Percentiles rank a stretch among this genome's conserved stretches.
Evolutionary conservation across 2,113 vertebrate genomes (phyloP).

Genomic region (Aix galericulata): DNA sequence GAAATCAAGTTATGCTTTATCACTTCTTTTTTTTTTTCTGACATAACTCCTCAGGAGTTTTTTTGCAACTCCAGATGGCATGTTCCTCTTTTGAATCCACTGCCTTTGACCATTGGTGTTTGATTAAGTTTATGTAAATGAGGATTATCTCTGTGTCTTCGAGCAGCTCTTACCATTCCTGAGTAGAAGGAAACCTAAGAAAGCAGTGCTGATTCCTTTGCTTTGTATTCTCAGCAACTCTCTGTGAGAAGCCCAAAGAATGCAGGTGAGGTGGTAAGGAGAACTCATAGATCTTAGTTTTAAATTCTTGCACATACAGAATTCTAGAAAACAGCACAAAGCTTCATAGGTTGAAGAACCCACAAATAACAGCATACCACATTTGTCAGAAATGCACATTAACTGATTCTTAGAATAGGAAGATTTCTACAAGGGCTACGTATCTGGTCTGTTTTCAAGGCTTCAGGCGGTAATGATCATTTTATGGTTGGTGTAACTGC

Average conservation of each 20-base stretch:
- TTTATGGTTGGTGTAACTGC: not conserved
- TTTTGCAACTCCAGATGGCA: not conserved
- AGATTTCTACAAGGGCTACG: not conserved
- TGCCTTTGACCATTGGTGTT: conserved; percentile 38
- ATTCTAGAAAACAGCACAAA: not conserved
- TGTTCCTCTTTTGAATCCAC: conserved; percentile 7
- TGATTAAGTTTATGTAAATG: conserved; percentile 33
- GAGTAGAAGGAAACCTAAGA: not conserved
- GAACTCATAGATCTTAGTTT: not conserved
- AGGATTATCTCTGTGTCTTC: conserved; percentile 17
- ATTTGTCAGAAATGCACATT: not conserved
- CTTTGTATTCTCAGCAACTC: not conserved
- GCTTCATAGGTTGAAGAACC: not conserved
- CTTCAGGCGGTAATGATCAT: not conserved
- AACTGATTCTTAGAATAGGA: not conserved
- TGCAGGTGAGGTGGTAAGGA: not conserved
- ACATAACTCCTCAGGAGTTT: not conserved
- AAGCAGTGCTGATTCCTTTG: not conserved
- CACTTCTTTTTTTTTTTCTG: not conserved
- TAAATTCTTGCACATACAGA: not conserved
- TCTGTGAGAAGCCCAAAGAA: not conserved
- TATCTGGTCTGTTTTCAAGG: not conserved
- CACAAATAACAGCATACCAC: not conserved
- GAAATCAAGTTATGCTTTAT: not conserved
- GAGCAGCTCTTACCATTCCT: not conserved